A percentile compares a stretch with the other conserved stretches of the same genome.
These are phyloP conservation scores for Macquaria australasica DNA, from an alignment of 2,113 vertebrate species.

Conservation along the genomic window DNA sequence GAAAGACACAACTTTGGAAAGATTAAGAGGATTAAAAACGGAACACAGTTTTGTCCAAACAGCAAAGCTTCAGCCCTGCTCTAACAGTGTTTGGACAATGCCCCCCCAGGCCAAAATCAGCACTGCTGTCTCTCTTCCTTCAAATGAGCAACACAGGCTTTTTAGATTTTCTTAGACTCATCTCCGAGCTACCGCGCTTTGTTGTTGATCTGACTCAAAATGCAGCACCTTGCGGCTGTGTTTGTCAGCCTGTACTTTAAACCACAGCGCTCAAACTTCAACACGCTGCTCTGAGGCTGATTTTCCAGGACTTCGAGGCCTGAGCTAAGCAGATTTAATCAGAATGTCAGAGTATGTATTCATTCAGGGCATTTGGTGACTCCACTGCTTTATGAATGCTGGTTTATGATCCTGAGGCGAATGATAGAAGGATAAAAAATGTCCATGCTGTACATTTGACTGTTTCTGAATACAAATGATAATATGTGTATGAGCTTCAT, in stretches of 20 bases:
- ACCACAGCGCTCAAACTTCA: slow-evolving; percentile 12
- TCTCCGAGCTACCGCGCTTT: slow-evolving; percentile 28
- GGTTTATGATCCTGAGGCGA: background rate
- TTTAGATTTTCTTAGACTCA: slow-evolving; percentile 28
- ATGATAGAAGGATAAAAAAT: background rate
- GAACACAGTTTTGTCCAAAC: slow-evolving; percentile 65
- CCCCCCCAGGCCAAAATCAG: slow-evolving; percentile 41
- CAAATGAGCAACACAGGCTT: slow-evolving; percentile 24
- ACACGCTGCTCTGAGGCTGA: background rate
- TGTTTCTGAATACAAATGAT: background rate
- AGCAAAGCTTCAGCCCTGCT: slow-evolving; percentile 42
- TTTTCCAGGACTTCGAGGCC: slow-evolving; percentile 17
- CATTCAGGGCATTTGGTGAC: background rate
- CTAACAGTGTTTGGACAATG: slow-evolving; percentile 57
- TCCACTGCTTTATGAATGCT: background rate
- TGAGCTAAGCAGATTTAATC: slow-evolving; percentile 13
- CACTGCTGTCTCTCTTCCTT: slow-evolving; percentile 22
- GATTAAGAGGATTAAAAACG: slow-evolving; percentile 75
- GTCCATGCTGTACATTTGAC: background rate
- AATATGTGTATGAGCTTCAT: background rate
- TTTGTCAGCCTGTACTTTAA: slow-evolving; percentile 37
- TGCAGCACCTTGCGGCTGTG: slow-evolving; percentile 25
- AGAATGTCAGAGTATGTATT: background rate
- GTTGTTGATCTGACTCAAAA: slow-evolving; percentile 36
- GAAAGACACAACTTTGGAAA: slow-evolving; percentile 60